phyloP scores from a whole-genome alignment of 2,113 vertebrate genomes.

The Oostethus manadensis region DNA sequence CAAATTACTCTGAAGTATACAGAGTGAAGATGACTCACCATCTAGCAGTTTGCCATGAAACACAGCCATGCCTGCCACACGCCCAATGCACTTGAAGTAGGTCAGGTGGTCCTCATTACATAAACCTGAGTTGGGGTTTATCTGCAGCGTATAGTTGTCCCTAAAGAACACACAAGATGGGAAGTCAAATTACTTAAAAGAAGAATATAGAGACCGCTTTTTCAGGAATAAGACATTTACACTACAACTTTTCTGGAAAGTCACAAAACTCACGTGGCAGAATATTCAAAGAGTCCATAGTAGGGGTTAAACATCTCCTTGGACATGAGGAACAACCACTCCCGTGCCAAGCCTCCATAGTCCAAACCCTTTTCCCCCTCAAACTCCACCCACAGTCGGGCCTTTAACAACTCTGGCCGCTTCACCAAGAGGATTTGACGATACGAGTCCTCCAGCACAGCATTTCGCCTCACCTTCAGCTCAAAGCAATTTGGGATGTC shows the following conservation, averaged over 20 bases:
- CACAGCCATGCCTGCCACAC: constrained; percentile 97
- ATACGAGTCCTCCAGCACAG: constrained; percentile 93
- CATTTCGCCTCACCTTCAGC: constrained; percentile 86
- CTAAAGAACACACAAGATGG: constrained; percentile 66
- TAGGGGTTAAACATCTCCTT: constrained; percentile 99
- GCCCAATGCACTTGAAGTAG: constrained; percentile 98
- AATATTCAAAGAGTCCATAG: constrained; percentile 97
- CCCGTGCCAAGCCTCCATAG: constrained; percentile 91
- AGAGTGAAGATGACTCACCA: constrained; percentile 69
- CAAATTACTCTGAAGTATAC: neutral
- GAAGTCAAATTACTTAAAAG: neutral
- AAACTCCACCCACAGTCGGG: constrained; percentile 95
- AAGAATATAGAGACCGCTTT: too few species aligned
- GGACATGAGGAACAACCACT: constrained; percentile 98
- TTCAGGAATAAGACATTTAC: neutral
- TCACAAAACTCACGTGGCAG: constrained; percentile 87
- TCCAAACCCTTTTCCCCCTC: constrained; percentile 96
- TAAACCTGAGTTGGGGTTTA: constrained; percentile 95
- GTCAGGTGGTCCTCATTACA: constrained; percentile 98
- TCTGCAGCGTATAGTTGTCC: constrained; percentile 98
- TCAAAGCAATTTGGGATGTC: constrained; percentile 97
- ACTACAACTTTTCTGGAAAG: neutral
- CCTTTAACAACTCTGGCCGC: constrained; percentile 87
- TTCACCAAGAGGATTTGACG: constrained; percentile 88
- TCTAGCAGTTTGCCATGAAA: constrained; percentile 95